phyloP scores from a whole-genome alignment of 2,113 vertebrate species.

The Pseudorasbora parva region DNA sequence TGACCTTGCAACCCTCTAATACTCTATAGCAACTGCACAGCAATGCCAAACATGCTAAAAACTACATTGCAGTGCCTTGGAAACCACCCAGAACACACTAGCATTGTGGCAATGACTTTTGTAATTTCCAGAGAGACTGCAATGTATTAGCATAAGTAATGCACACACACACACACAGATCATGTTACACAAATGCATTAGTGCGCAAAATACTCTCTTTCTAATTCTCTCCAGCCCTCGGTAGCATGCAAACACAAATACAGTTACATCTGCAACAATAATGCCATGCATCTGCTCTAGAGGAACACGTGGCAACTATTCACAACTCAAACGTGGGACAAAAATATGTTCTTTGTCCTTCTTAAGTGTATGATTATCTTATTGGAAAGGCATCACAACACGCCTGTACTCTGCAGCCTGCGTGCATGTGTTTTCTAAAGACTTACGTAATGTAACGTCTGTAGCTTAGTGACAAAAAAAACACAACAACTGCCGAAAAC shows the following conservation, averaged over 20 bases:
- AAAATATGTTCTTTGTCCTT: background rate
- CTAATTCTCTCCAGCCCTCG: background rate
- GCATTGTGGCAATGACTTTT: conserved; percentile 2
- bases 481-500: too few relatives aligned
- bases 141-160: background rate
- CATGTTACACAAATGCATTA: conserved; percentile 12
- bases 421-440: background rate
- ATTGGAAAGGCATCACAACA: conserved; percentile 7
- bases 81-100: background rate
- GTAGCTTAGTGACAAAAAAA: background rate
- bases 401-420: background rate
- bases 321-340: background rate
- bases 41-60: conserved; percentile 4
- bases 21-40: background rate
- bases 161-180: conserved; percentile 16
- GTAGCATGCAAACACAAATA: background rate
- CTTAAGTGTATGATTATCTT: background rate
- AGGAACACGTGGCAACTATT: background rate
- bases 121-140: background rate
- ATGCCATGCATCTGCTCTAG: background rate
- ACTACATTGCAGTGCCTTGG: background rate
- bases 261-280: background rate
- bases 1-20: background rate
- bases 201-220: background rate
- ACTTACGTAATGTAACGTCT: background rate